Evolutionary conservation across 2,113 vertebrate genomes (phyloP), one percentile per base, ranked within the genome.

Genomic region (Thamnaconus septentrionalis): DNA sequence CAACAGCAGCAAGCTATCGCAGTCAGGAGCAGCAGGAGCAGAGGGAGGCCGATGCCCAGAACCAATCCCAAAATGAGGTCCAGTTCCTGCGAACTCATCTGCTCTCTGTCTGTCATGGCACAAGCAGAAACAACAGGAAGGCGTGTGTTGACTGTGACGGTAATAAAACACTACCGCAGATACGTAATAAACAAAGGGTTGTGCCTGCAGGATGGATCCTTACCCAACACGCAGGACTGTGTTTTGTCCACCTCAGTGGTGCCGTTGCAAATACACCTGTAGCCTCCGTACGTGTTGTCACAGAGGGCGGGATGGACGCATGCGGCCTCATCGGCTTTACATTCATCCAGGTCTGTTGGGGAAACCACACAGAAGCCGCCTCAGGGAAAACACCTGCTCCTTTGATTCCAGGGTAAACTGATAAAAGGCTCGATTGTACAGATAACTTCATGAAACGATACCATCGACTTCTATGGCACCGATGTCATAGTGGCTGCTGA

Each of bases 41-140:
- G 81, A 5, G 93, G 92, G 50, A 94, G 87, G 31, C 91, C 90
- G 11, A 93, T 91, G 48, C 93, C 93, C 79, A 94, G 86, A n/a
- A 91, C 89, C 84, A 94, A 78, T 8, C 83, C 88, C 72, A 94
- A 56, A 62, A 94, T 73, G 3, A 93, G 70, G 46, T 80, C 49
- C 7, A 59, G 4, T 4, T 75, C 45, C 10, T 9, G 5, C 0
- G 44, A 2, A 0, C 3, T 40, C 41, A 0, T 7, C 8, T 39
- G 5, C 0, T 7, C 51, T 69, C 61, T 53, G 5, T 79, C 90
- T 91, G 79, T 10, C 59, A 52, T 18, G 10, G 4, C 48, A 6
- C 31, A 53, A 44, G 41, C 44, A 44, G 48, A 60, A 31, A 31
- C 18, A 31, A 31, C 18, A 2, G 1, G 2, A 31, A 31, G 18